A percentile compares a stretch with the other conserved stretches of the same genome.
These are phyloP conservation scores for Alfaro cultratus DNA, from an alignment of 2,797 vertebrate genomes.

Conservation along the genomic window DNA sequence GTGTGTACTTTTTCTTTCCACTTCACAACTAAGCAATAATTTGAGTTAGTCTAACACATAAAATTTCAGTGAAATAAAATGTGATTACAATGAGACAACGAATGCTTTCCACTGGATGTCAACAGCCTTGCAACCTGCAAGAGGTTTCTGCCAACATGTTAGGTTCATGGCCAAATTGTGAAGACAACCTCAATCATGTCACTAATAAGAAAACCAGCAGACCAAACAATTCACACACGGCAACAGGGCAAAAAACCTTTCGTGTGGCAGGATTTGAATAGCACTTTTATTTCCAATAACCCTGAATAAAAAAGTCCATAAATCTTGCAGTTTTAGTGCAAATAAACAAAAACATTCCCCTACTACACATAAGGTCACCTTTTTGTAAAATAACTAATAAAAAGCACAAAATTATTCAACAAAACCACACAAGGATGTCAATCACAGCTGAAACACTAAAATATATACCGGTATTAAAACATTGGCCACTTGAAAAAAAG, in stretches of 20 bases:
- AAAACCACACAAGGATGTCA: neutral
- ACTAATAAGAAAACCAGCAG: conserved; percentile 28
- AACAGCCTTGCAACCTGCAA: neutral
- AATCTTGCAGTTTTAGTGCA: conserved; percentile 34
- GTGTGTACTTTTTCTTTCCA: neutral
- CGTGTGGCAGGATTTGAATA: conserved; percentile 20
- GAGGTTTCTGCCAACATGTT: neutral
- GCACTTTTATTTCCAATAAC: conserved; percentile 21
- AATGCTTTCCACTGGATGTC: neutral
- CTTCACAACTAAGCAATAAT: neutral
- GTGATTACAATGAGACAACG: neutral
- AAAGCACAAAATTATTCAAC: neutral
- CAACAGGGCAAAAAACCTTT: neutral
- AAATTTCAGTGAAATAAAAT: neutral
- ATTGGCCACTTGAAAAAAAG: conserved; percentile 26
- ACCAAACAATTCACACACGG: conserved; percentile 9
- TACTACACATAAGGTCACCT: conserved; percentile 20
- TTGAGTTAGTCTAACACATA: neutral
- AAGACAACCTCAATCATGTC: neutral
- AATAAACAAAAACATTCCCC: conserved; percentile 31
- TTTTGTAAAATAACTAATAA: neutral
- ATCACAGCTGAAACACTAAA: conserved; percentile 23
- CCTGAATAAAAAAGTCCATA: conserved; percentile 31
- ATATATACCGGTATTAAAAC: conserved; percentile 26
- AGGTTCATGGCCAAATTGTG: neutral